These are phyloP conservation scores for Poecilia velifera DNA, from an alignment of 2,797 vertebrate species.

Conservation along the genomic window DNA sequence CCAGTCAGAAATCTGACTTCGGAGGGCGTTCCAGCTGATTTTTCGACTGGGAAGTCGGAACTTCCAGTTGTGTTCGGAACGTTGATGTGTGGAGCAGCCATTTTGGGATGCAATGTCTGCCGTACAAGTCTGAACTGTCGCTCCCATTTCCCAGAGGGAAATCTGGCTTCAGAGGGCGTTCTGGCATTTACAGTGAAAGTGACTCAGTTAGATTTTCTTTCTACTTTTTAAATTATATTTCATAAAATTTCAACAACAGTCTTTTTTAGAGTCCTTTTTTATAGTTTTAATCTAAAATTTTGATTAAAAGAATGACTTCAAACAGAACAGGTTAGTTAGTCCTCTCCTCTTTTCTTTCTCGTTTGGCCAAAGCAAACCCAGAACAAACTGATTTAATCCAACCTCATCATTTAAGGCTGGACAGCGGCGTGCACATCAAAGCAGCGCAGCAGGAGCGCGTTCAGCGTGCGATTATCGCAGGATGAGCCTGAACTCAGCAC, in stretches of 20 bases:
- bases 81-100: no score
- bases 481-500: conserved; percentile 28
- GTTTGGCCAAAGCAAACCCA: neutral
- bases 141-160: no score
- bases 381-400: conserved; percentile 16
- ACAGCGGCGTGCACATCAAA: neutral
- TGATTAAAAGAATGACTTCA: no score
- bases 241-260: neutral
- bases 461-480: conserved; percentile 13
- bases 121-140: no score
- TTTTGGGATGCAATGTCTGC: no score
- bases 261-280: no score
- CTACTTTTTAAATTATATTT: neutral
- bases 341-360: neutral
- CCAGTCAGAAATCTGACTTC: no score
- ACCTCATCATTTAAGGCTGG: conserved; percentile 11
- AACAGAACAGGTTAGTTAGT: neutral
- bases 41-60: no score
- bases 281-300: neutral
- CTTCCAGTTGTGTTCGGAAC: no score
- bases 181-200: neutral
- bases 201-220: neutral
- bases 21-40: no score
- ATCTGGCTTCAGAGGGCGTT: no score
- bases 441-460: conserved; percentile 23